Conservation (phyloP, 2,888 invertebrate species). For the Ceramica pisi region DNA sequence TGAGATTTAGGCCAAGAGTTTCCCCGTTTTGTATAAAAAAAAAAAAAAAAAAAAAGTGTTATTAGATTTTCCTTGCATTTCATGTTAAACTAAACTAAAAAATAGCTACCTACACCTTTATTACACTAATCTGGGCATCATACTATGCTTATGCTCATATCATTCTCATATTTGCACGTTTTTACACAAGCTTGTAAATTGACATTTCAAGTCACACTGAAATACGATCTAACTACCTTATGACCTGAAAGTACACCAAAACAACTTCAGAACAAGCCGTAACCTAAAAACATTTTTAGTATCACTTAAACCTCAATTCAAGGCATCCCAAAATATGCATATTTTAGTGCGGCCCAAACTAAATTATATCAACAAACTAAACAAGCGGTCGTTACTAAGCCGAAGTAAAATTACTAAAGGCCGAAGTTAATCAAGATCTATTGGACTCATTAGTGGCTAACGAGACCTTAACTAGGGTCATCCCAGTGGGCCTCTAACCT, state of each 20-base stretch:
- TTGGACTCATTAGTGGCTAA: conserved; percentile 69
- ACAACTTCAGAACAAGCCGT: conserved; percentile 8
- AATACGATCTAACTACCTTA: background rate
- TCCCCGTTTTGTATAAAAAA: too few relatives aligned
- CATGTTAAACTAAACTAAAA: too few relatives aligned
- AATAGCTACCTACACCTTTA: too few relatives aligned
- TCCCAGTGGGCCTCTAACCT: conserved; percentile 64
- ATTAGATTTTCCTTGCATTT: too few relatives aligned
- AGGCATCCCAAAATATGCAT: conserved; percentile 37
- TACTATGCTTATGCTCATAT: too few relatives aligned
- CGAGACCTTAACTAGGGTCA: conserved; percentile 70
- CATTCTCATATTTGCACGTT: too few relatives aligned
- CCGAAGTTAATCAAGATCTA: conserved; percentile 68
- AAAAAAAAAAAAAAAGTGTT: too few relatives aligned
- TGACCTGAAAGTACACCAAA: conserved; percentile 1
- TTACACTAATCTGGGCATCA: too few relatives aligned
- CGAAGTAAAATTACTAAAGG: conserved; percentile 65
- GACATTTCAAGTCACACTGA: background rate
- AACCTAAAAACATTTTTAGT: conserved; percentile 31
- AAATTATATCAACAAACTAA: conserved; percentile 60
- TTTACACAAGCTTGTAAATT: too few relatives aligned
- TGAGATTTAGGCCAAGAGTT: too few relatives aligned
- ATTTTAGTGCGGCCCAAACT: conserved; percentile 44
- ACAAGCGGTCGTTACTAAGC: conserved; percentile 55
- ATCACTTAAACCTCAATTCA: conserved; percentile 35